Percentiles rank a stretch among this genome's conserved stretches.
These are phyloP conservation scores for Neodiprion lecontei DNA, from an alignment of 1,140 invertebrate species.

Conservation along the genomic window DNA sequence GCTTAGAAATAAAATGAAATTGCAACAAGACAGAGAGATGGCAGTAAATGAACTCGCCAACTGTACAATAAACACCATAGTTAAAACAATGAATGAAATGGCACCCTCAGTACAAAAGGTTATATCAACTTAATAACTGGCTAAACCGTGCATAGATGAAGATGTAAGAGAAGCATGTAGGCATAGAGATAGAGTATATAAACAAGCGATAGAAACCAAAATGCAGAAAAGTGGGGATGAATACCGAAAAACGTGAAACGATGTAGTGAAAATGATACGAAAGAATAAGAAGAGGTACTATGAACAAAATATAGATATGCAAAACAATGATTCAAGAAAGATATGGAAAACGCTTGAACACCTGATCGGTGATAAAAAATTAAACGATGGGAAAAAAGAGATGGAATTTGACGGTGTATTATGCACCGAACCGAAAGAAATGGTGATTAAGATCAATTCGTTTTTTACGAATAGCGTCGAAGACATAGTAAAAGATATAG, in stretches of 20 bases:
- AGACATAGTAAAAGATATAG: conserved; percentile 18
- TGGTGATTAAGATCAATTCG: conserved; percentile 10
- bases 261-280: conserved; percentile 5
- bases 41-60: background rate
- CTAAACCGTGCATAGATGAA: background rate
- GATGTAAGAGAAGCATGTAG: background rate
- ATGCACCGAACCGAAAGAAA: background rate
- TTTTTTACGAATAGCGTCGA: conserved; percentile 15
- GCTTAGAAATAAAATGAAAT: background rate
- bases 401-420: conserved; percentile 12
- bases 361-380: conserved; percentile 18
- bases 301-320: conserved; percentile 16
- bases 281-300: conserved; percentile 22
- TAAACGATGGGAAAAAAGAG: background rate
- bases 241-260: background rate
- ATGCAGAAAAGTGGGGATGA: background rate
- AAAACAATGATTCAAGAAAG: conserved; percentile 15
- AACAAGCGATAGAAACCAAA: background rate
- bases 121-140: background rate
- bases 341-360: conserved; percentile 24
- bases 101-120: background rate
- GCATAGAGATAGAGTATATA: background rate
- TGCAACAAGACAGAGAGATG: background rate
- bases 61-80: background rate
- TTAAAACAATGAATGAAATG: background rate